phyloP scores from a whole-genome alignment of 2,113 vertebrate genomes.

The sheep (Ovis aries) region DNA sequence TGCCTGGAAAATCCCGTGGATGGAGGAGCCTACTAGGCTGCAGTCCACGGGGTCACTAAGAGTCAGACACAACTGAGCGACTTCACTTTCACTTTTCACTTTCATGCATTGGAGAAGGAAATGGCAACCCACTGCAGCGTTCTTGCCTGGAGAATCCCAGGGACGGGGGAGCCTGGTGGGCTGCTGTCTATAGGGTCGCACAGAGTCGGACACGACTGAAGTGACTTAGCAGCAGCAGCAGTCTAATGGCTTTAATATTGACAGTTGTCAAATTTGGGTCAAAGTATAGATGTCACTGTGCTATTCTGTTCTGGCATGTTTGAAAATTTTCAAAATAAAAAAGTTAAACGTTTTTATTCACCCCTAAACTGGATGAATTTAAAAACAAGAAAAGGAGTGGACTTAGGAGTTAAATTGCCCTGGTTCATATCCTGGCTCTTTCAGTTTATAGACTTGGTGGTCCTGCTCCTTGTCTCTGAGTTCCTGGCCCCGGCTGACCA shows the following conservation, averaged over 20 bases:
- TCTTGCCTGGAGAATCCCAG: too few species aligned
- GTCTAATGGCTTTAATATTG: neutral
- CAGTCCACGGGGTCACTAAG: too few species aligned
- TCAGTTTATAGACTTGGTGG: neutral
- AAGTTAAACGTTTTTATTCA: neutral
- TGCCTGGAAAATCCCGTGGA: too few species aligned
- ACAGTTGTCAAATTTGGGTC: neutral
- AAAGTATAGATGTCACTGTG: neutral
- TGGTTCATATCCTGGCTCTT: neutral
- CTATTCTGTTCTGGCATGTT: neutral
- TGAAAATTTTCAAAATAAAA: neutral
- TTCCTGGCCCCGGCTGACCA: accelerated
- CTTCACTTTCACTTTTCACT: too few species aligned
- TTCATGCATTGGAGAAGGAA: too few species aligned
- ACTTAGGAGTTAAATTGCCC: neutral
- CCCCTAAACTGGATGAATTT: neutral
- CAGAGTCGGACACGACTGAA: too few species aligned
- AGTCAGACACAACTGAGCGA: accelerated
- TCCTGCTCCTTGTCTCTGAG: neutral
- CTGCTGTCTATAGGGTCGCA: accelerated
- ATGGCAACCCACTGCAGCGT: too few species aligned
- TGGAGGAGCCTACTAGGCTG: too few species aligned
- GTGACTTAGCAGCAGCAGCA: too few species aligned
- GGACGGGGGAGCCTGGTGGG: too few species aligned
- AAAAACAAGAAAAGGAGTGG: neutral